A percentile compares a stretch with the other conserved stretches of the same genome.
Conservation (phyloP, 2,888 invertebrate genomes). For the Drosophila mayaguana region DNA sequence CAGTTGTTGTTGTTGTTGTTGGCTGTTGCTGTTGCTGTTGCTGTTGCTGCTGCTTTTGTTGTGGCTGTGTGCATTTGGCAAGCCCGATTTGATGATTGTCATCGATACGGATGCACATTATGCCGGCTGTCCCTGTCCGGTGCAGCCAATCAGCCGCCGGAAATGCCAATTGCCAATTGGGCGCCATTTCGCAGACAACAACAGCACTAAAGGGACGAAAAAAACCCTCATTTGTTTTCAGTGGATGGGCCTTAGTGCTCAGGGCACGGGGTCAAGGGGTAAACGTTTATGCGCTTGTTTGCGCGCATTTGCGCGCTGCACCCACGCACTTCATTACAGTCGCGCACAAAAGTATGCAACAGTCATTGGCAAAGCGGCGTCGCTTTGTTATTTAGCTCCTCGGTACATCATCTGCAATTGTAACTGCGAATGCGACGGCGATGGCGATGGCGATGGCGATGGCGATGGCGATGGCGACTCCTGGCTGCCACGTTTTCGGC, state of each 20-base stretch:
- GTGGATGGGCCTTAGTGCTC: background rate
- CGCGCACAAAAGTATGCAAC: slow-evolving; percentile 66
- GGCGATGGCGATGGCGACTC: background rate
- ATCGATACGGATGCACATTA: slow-evolving; percentile 77
- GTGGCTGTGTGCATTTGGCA: slow-evolving; percentile 65
- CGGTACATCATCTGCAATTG: slow-evolving; percentile 27
- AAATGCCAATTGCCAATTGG: slow-evolving; percentile 77
- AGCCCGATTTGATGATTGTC: slow-evolving; percentile 73
- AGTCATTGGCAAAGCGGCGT: slow-evolving; percentile 56
- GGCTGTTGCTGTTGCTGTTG: slow-evolving; percentile 1
- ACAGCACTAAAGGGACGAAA: slow-evolving; percentile 26
- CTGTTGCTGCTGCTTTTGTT: slow-evolving; percentile 25
- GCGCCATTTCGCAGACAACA: slow-evolving; percentile 67
- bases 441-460: background rate
- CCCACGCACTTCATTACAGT: slow-evolving; percentile 47
- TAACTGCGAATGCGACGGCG: background rate
- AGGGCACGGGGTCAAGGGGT: slow-evolving; percentile 1
- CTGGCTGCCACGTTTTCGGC: slow-evolving; percentile 6
- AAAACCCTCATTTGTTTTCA: slow-evolving; percentile 72
- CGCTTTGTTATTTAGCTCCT: slow-evolving; percentile 67
- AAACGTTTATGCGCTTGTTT: slow-evolving; percentile 73
- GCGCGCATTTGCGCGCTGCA: slow-evolving; percentile 55
- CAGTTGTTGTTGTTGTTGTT: slow-evolving; percentile 15
- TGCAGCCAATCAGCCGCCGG: slow-evolving; percentile 74
- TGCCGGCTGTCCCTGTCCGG: slow-evolving; percentile 50